Evolutionary conservation across 2,888 invertebrate genomes (phyloP), one percentile per base, ranked within the genome.

Genomic region (Hirudinaria manillensis): DNA sequence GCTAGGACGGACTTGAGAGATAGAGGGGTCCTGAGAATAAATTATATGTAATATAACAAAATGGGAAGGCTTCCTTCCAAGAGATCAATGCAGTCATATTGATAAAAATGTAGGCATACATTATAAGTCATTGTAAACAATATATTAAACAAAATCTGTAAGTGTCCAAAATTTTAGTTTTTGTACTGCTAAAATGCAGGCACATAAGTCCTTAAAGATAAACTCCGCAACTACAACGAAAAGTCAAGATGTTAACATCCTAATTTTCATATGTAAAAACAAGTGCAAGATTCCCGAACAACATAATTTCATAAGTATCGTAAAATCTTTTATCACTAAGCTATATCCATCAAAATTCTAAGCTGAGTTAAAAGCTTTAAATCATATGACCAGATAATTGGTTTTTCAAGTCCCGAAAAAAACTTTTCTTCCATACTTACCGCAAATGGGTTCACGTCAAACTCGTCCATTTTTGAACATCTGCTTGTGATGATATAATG

Each of bases 401-500:
- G 29, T 16, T 61, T 29, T 27, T 10, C 61, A 3, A 16, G 56
- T 16, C 29, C 16, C 1, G 45, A 45, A 45, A 45, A 45, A 45
- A 45, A 45, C 16, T 7, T 16, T 7, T 1, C 1, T 45, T 45
- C 45, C 13, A 45, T 16, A 29, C 65, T 73, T 36, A 73, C 73
- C 3, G 65, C 73, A 73, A 73, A 73, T 3, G 73, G 73, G n/a
- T 73, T 73, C 21, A 65, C 73, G 36, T 73, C 73, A 61, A 56
- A 73, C 36, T 73, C 73, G 29, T 73, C 73, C 73, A 73, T 73
- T 45, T 45, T 45, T 45, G 45, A 45, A 45, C 16, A 16, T 45
- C 16, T 4, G 45, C 10, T 4, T 16, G 45, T 45, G 16, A 45
- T 16, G 45, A 45, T 45, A 45, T 45, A 45, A 16, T 45, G 10